These are phyloP conservation scores for Catagonus wagneri DNA, from an alignment of 2,113 vertebrate species.

Conservation along the genomic window DNA sequence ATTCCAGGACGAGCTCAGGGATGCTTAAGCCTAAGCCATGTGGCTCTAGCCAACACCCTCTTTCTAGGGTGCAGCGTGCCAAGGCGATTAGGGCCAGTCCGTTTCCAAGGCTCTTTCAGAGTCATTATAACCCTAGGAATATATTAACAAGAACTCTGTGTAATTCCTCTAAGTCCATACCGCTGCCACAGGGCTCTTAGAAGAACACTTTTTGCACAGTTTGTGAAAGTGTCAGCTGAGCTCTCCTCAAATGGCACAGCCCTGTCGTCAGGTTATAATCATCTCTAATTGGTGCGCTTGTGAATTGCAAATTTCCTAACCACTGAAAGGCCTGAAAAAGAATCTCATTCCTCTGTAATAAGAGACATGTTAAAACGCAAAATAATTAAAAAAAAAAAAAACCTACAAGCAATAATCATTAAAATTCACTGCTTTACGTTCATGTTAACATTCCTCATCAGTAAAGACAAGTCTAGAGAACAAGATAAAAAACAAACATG, in stretches of 20 bases:
- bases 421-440: conserved; percentile 40
- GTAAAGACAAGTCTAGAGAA: conserved; percentile 28
- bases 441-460: conserved; percentile 28
- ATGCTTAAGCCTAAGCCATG: background rate
- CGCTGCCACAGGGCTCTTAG: background rate
- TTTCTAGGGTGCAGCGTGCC: background rate
- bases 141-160: background rate
- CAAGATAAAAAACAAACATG: conserved; percentile 14
- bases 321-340: background rate
- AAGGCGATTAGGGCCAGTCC: background rate
- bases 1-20: background rate
- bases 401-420: conserved; percentile 15
- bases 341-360: conserved; percentile 36
- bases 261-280: background rate
- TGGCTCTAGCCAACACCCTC: background rate
- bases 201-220: background rate
- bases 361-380: conserved; percentile 52
- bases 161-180: background rate
- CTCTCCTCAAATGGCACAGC: background rate
- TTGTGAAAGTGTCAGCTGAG: background rate
- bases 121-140: background rate
- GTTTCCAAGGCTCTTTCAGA: background rate
- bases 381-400: conserved; percentile 3
- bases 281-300: background rate
- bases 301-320: background rate